Conservation (phyloP, 2,113 vertebrate species). For the Octodon degus region DNA sequence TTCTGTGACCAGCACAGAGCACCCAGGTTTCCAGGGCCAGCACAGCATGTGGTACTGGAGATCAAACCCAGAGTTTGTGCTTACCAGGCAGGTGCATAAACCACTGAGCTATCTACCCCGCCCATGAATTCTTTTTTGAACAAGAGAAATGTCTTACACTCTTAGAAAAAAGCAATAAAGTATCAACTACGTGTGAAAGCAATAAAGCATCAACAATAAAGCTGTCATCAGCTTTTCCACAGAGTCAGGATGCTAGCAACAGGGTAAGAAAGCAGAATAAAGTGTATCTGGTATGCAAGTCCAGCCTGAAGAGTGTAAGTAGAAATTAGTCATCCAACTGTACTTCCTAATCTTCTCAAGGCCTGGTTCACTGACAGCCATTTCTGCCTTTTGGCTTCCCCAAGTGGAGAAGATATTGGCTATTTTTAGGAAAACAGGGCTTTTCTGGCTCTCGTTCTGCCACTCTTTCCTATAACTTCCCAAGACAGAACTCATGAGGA, state of each 20-base stretch:
- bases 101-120: too few relatives aligned
- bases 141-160: not conserved
- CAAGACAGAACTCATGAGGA: not conserved
- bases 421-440: not conserved
- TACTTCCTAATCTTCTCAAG: not conserved
- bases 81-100: too few relatives aligned
- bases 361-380: not conserved
- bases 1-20: too few relatives aligned
- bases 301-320: not conserved
- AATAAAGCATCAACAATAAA: not conserved
- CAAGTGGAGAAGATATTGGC: not conserved
- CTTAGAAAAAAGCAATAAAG: not conserved
- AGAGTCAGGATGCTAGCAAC: not conserved
- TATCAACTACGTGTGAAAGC: not conserved
- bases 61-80: too few relatives aligned
- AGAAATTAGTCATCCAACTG: not conserved
- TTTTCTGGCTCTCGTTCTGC: not conserved
- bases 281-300: not conserved
- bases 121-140: not conserved
- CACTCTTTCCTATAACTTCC: not conserved
- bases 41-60: too few relatives aligned
- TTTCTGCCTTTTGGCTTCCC: not conserved
- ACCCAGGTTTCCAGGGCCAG: too few relatives aligned
- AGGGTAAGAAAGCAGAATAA: constrained; percentile 54
- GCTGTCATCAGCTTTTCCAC: not conserved